Base-by-base conservation (phyloP, 1,140 invertebrate genomes). In the Rhopalosiphum padi region DNA sequence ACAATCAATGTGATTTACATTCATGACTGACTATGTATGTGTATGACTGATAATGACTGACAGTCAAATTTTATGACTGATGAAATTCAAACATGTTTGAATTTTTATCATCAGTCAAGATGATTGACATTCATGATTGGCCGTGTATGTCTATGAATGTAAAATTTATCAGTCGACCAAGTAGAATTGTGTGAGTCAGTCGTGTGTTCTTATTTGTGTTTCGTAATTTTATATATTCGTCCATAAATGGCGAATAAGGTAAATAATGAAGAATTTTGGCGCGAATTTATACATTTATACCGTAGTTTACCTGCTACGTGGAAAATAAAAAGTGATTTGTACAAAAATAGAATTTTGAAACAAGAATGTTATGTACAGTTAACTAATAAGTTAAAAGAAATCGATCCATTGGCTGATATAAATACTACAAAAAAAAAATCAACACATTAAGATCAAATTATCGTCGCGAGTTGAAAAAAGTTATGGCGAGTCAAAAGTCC, bases 391-490 rank as follows among this genome's bases (percentile, higher is more conserved):
- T n/a, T 46, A 87, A 87, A 87, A 48, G 46, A 43, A 48, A 87
- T 87, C 25, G 85, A 87, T 87, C 30, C 85, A 46, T 48, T 9
- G 8, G 85, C 46, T 46, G 85, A 87, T 30, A 87, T 87, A 18
- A 87, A 87, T 87, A 87, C 43, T 35, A 87, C 85, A 9, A 87
- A 87, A 87, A 87, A 87, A 87, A 87, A 87, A 87, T 87, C 5
- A 87, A 87, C 30, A 87, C 25, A 15, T 68, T 95, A 95, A 55
- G 90, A 92, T 41, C 89, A 21, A 41, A 51, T 15, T 91, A 68
- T 41, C 60, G 41, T 91, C 43, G 37, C 25, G 90, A 91, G 51
- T 60, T 9, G 90, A 37, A 77, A 22, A 88, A 92, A 89, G 93
- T 85, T 35, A 37, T 48, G 18, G 91, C 60, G 0, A 83, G 68